Base-by-base conservation (phyloP, 2,888 invertebrate genomes). In the Apodemia duryi region DNA sequence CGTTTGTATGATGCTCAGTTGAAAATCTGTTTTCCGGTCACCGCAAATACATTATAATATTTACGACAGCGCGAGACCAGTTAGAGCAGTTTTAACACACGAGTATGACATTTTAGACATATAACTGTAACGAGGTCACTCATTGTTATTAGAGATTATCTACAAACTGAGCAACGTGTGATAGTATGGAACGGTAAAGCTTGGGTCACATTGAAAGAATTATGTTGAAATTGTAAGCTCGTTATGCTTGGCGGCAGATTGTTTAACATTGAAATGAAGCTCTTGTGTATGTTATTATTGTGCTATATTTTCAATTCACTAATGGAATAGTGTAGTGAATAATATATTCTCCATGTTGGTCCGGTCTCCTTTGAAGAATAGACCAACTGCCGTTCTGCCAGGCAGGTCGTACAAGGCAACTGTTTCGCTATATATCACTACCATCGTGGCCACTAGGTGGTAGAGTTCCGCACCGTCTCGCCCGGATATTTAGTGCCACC, bases 51-150 rank as follows among this genome's bases (percentile, higher is more conserved):
- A 68, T 73, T 70, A 54, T 29, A 54, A 70, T 70, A 69, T 70
- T 67, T 71, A 74, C 69, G 68, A 70, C 69, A 66, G 69, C 67
- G 62, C 63, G 68, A 69, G 68, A 82, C 82, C 79, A 78, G 82
- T 83, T 80, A 73, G 72, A 72, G 82, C 83, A 82, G 82, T 82
- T 79, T 67, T 68, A 65, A 65, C 69, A 79, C 76, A 83, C 84
- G 83, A 82, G 81, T 80, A 81, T 88, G 89, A 89, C 88, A 89
- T 89, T 89, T 88, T 84, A 72, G 69, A 65, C 70, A 69, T 67
- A 82, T 84, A 88, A 85, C 84, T 86, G 85, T 88, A 89, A 86
- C 90, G 88, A 89, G 89, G 90, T 82, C 84, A 82, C 77, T 79
- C 81, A 84, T 82, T 80, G 82, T 74, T 83, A 84, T 85, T 84